Percentiles rank a stretch among this genome's conserved stretches.
phyloP scores from a whole-genome alignment of 2,113 vertebrate species.

The Calypte anna region DNA sequence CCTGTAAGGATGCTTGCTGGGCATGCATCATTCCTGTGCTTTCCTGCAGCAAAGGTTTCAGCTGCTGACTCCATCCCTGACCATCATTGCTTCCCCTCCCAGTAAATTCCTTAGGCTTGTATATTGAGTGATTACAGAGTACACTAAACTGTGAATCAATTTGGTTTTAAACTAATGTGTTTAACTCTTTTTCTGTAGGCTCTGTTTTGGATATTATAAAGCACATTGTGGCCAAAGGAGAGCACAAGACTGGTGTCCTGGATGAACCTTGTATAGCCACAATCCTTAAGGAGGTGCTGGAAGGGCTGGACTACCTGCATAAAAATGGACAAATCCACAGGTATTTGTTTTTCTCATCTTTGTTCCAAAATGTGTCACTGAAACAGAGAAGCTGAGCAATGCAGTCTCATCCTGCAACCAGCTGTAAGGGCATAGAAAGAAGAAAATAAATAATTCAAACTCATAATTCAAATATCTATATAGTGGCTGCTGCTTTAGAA shows the following conservation, averaged over 20 bases:
- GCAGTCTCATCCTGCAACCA: not conserved
- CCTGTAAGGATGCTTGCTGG: not conserved
- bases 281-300: conserved; percentile 90
- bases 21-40: not conserved
- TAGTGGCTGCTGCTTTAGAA: not conserved
- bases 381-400: not conserved
- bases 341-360: conserved; percentile 67
- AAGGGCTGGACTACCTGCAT: conserved; percentile 93
- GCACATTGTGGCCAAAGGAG: conserved; percentile 90
- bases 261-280: conserved; percentile 92
- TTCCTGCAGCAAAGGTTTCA: not conserved
- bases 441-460: not conserved
- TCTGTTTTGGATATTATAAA: conserved; percentile 97
- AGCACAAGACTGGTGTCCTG: conserved; percentile 91
- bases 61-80: not conserved
- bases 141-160: not conserved
- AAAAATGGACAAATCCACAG: conserved; percentile 96
- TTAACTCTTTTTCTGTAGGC: conserved; percentile 72
- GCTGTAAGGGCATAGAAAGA: not conserved
- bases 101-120: not conserved
- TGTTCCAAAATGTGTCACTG: not conserved
- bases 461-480: not conserved
- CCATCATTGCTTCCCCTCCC: not conserved
- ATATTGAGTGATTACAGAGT: not conserved
- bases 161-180: not conserved